These are phyloP conservation scores for Pantala flavescens DNA, from an alignment of 1,140 invertebrate genomes.

Conservation along the genomic window DNA sequence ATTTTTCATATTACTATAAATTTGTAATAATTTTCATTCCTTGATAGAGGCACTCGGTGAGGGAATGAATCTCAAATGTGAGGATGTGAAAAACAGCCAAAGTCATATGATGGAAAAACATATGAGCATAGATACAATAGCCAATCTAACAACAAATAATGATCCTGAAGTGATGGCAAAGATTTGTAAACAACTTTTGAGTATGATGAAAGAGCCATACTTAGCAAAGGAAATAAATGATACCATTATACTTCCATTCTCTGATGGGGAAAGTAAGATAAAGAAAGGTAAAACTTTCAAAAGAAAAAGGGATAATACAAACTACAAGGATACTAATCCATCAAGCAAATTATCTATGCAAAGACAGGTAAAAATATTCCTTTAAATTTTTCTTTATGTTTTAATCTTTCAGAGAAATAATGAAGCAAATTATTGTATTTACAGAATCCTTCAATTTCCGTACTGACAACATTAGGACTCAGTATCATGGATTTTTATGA, in stretches of 20 bases:
- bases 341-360: neutral
- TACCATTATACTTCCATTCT: neutral
- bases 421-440: neutral
- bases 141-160: neutral
- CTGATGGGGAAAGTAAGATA: neutral
- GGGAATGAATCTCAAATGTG: neutral
- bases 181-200: neutral
- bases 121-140: neutral
- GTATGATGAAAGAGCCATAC: neutral
- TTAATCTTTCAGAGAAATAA: neutral
- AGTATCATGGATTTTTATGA: neutral
- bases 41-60: neutral
- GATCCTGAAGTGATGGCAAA: neutral
- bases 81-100: neutral
- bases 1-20: no score
- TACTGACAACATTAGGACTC: neutral
- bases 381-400: neutral
- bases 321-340: neutral
- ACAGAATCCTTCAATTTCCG: neutral
- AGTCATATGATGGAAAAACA: neutral
- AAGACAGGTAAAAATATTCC: neutral
- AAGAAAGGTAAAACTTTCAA: neutral
- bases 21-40: no score
- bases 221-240: neutral
- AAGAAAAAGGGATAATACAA: neutral